phyloP scores from a whole-genome alignment of 2,113 vertebrate genomes.

The Psophia crepitans region DNA sequence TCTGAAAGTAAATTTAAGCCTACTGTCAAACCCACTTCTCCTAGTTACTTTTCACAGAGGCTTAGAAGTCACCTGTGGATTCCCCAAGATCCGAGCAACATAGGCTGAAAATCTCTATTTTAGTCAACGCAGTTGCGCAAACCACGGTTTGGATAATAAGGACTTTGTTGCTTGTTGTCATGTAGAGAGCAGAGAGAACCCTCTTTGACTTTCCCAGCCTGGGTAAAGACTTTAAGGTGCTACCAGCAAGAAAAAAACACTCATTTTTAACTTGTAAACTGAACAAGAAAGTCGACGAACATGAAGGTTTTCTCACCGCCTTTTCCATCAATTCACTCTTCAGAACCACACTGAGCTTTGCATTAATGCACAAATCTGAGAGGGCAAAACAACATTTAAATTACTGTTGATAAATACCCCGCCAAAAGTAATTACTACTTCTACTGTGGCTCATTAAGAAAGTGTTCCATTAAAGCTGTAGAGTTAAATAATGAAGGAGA shows the following conservation, averaged over 20 bases:
- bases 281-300: neutral
- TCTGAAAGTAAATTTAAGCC: neutral
- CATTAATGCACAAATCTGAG: slow-evolving; percentile 33
- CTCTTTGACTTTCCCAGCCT: neutral
- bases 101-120: neutral
- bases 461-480: neutral
- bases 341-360: neutral
- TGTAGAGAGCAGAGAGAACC: neutral
- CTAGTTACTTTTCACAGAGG: neutral
- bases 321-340: neutral
- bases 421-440: neutral
- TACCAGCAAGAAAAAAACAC: neutral
- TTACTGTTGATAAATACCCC: neutral
- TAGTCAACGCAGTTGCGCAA: neutral
- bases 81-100: neutral
- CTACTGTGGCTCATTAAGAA: neutral
- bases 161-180: neutral
- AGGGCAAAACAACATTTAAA: slow-evolving; percentile 7
- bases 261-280: neutral
- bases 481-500: slow-evolving; percentile 44
- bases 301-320: neutral
- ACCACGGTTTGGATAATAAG: neutral
- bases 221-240: neutral
- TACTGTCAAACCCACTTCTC: neutral
- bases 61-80: neutral